These are phyloP conservation scores for Actinemys pallida DNA, from an alignment of 2,113 vertebrate genomes.

Conservation along the genomic window DNA sequence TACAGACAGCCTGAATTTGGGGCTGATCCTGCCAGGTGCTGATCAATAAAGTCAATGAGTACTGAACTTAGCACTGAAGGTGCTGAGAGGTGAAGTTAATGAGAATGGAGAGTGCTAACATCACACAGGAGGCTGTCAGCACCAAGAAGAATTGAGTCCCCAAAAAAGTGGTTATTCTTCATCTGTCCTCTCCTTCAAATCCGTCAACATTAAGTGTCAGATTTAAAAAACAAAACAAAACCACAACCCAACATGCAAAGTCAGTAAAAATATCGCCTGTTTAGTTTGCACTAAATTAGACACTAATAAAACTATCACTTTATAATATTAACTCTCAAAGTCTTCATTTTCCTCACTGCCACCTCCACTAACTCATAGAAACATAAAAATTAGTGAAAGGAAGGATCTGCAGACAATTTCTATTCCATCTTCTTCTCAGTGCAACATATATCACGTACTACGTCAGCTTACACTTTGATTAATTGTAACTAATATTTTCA, in stretches of 20 bases:
- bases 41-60: not conserved
- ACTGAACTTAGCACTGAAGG: not conserved
- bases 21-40: rapidly evolving
- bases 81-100: not conserved
- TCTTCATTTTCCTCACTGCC: not conserved
- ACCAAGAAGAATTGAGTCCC: not conserved
- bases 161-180: not conserved
- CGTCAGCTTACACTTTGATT: not conserved
- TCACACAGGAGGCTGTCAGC: not conserved
- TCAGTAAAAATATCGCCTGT: rapidly evolving
- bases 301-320: not conserved
- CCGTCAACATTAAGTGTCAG: not conserved
- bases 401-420: not conserved
- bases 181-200: not conserved
- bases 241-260: not conserved
- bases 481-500: not conserved
- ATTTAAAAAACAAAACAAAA: not conserved
- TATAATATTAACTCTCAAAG: not conserved
- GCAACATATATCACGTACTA: not conserved
- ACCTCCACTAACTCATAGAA: not conserved
- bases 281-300: rapidly evolving
- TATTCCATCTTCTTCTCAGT: not conserved
- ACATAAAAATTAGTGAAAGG: not conserved
- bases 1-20: not conserved
- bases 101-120: not conserved